Conservation (phyloP, 2,113 vertebrate species). For the Capreolus pygargus region DNA sequence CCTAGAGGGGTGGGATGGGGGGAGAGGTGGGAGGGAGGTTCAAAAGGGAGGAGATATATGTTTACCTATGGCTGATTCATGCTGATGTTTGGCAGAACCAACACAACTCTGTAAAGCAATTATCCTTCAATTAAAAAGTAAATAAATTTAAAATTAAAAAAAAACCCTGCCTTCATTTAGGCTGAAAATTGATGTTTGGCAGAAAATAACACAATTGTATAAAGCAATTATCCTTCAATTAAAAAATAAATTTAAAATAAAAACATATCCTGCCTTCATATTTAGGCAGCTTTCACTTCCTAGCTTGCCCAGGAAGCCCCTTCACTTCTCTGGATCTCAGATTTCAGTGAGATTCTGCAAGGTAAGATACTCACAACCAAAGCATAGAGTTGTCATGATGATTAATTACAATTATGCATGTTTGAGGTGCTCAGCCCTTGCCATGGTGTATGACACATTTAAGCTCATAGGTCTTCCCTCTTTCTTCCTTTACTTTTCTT, state of each 20-base stretch:
- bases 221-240: neutral
- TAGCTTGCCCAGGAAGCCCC: neutral
- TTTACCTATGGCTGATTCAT: neutral
- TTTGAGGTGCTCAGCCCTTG: neutral
- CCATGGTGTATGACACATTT: fast-evolving
- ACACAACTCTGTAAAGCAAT: neutral
- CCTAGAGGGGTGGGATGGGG: neutral
- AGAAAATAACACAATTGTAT: neutral
- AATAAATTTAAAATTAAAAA: neutral
- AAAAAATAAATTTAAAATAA: neutral
- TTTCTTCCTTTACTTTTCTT: neutral
- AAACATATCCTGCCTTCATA: neutral
- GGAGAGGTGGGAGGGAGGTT: neutral
- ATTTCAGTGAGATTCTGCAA: neutral
- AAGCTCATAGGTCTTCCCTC: neutral
- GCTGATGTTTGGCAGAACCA: neutral
- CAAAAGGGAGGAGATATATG: neutral
- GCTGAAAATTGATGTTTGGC: neutral
- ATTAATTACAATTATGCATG: no score
- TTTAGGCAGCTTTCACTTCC: neutral
- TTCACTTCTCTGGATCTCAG: neutral
- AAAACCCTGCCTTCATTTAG: neutral
- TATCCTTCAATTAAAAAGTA: neutral
- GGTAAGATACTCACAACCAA: neutral
- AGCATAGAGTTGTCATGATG: neutral